phyloP scores from a whole-genome alignment of 2,797 vertebrate genomes.

The Bradypodion ventrale region DNA sequence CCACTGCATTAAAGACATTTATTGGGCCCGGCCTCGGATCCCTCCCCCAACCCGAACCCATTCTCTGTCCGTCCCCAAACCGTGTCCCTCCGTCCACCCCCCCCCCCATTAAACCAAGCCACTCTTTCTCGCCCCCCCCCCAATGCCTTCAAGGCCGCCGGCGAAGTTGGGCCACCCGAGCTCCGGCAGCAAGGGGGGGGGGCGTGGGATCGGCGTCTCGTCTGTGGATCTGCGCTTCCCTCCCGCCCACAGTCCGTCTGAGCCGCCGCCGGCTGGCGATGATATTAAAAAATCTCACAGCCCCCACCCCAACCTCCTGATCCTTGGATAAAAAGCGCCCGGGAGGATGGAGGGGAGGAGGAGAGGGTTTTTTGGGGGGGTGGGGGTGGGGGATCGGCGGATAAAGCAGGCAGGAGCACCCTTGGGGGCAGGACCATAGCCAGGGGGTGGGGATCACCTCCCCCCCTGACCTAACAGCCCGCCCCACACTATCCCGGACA shows the following conservation, averaged over 20 bases:
- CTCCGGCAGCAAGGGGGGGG: no score
- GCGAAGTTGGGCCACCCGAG: background rate
- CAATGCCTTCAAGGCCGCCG: background rate
- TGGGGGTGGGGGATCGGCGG: background rate
- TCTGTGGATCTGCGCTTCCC: background rate
- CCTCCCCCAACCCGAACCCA: no score
- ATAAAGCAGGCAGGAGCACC: background rate
- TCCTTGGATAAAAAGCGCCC: background rate
- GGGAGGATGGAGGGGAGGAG: background rate
- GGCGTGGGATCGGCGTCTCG: background rate
- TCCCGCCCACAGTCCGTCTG: background rate
- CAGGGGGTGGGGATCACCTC: no score
- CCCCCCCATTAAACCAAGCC: background rate
- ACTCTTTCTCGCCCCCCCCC: background rate
- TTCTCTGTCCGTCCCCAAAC: background rate
- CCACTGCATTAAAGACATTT: constrained; percentile 67
- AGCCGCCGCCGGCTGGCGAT: background rate
- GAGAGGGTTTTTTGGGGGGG: background rate
- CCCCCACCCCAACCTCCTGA: background rate
- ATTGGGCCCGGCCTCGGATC: constrained; percentile 28
- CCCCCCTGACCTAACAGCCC: no score
- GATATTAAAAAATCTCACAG: background rate
- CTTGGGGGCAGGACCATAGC: background rate
- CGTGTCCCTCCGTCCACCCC: background rate
- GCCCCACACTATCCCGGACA: no score